Base-by-base conservation (phyloP, 2,888 invertebrate genomes). In the Keiferia lycopersicella region DNA sequence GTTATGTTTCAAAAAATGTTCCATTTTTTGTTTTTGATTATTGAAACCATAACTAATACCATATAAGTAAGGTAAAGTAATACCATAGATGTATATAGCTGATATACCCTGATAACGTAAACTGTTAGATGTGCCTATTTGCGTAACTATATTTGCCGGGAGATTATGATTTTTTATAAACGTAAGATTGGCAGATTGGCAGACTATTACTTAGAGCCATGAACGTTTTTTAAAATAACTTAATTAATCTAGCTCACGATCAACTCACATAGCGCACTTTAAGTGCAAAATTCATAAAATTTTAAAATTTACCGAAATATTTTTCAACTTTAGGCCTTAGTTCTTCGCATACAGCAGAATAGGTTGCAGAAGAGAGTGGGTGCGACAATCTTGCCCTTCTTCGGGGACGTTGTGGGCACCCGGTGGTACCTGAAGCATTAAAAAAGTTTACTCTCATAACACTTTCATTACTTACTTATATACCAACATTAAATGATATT, bases 371-470 rank as follows among this genome's bases (percentile, higher is more conserved):
- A 71, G 22, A 77, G 75, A 0, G 76, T 75, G 38, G 71, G 68
- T 1, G 72, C 65, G 45, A 74, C 79, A 12, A 74, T 72, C 26
- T 77, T 75, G 0, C 68, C 7, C 68, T 81, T 83, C 61, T 80
- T 79, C 3, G 84, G 82, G 1, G 84, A 83, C 0, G 81, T 79
- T 0, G 84, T 85, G 0, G 86, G 84, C 0, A 86, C 82, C 10
- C 84, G 72, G 56, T 83, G 80, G 66, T 86, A 84, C 14, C 81
- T 74, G 0, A 81, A 73, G 30, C 2, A n/a, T n/a, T 8, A 34
- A 34, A 34, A 34, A 34, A 34, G 30, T 30, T 34, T 8, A 34
- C 26, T 4, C 8, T 34, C 34, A 1, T 34, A 34, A 10, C 8
- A 34, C 8, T 34, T 26, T 26, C 3, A 26, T 4, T 26, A 4